Percentiles rank a stretch among this genome's conserved stretches.
Conservation (phyloP, 2,888 invertebrate species). For the Ernsta delagoae region DNA sequence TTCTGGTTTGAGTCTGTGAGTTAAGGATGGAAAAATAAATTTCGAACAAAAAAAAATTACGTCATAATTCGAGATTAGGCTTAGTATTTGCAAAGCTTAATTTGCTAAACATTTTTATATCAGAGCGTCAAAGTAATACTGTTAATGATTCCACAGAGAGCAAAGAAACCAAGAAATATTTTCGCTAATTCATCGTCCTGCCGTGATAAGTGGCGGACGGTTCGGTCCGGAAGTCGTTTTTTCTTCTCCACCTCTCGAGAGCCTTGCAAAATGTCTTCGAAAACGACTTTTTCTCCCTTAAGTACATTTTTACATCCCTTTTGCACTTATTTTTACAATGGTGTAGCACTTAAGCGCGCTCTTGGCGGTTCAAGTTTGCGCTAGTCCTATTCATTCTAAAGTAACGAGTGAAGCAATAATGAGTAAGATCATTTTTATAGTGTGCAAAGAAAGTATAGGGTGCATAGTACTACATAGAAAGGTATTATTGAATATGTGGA, state of each 20-base stretch:
- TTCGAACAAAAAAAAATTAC: no score
- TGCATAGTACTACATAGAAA: no score
- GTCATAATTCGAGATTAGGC: neutral
- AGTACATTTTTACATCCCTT: slow-evolving; percentile 75
- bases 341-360: slow-evolving; percentile 59
- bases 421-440: slow-evolving; percentile 23
- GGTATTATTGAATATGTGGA: no score
- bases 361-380: slow-evolving; percentile 45
- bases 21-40: no score
- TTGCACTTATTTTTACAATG: slow-evolving; percentile 60
- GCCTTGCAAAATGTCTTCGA: slow-evolving; percentile 76
- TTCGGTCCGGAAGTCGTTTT: slow-evolving; percentile 72
- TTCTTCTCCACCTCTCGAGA: slow-evolving; percentile 74
- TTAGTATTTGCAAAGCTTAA: neutral
- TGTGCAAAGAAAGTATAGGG: neutral
- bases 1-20: no score
- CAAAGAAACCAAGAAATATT: slow-evolving; percentile 41
- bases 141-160: slow-evolving; percentile 1
- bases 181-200: slow-evolving; percentile 64
- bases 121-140: neutral
- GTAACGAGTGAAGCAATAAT: slow-evolving; percentile 40
- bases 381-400: slow-evolving; percentile 46
- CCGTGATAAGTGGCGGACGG: slow-evolving; percentile 72
- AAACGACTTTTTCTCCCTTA: slow-evolving; percentile 73
- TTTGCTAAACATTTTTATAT: neutral